A percentile compares a stretch with the other conserved stretches of the same genome.
Evolutionary conservation across 64 coral and sea anemone species (phyloP).

Genomic region (Orbicella faveolata): DNA sequence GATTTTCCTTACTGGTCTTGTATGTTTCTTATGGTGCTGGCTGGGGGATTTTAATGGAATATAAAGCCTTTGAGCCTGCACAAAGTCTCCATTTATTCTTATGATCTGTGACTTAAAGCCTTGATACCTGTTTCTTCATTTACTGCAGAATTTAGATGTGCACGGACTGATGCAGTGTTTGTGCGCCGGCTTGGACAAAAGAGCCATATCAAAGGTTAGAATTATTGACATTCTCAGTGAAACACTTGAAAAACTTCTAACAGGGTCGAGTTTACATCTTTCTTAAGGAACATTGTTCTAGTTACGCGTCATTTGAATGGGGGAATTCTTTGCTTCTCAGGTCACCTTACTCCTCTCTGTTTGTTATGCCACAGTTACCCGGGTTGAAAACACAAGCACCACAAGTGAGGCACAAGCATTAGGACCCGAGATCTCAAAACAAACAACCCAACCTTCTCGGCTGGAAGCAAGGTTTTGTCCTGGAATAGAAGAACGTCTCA

Average conservation of each 20-base stretch:
- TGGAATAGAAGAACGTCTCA: conserved; percentile 72
- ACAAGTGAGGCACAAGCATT: conserved; percentile 84
- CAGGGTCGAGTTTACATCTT: background rate
- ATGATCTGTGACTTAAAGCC: background rate
- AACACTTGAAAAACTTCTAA: too few species aligned
- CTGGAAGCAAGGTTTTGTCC: background rate
- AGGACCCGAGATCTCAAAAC: conserved; percentile 48
- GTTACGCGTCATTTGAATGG: too few species aligned
- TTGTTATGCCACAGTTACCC: conserved; percentile 35
- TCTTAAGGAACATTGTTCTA: background rate
- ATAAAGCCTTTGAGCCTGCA: too few species aligned
- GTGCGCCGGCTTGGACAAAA: conserved; percentile 87
- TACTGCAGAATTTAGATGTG: conserved; percentile 62
- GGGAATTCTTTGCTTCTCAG: background rate
- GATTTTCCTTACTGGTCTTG: too few species aligned
- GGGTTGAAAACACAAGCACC: conserved; percentile 49
- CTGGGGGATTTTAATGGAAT: too few species aligned
- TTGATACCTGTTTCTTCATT: background rate
- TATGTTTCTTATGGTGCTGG: too few species aligned
- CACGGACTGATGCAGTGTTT: conserved; percentile 94
- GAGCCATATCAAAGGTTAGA: conserved; percentile 92
- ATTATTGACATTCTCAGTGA: too few species aligned
- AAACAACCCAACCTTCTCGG: background rate
- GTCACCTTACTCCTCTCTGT: background rate
- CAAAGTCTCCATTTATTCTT: too few species aligned